phyloP scores from a whole-genome alignment of 2,888 invertebrate genomes.

The Chrysolina americana region DNA sequence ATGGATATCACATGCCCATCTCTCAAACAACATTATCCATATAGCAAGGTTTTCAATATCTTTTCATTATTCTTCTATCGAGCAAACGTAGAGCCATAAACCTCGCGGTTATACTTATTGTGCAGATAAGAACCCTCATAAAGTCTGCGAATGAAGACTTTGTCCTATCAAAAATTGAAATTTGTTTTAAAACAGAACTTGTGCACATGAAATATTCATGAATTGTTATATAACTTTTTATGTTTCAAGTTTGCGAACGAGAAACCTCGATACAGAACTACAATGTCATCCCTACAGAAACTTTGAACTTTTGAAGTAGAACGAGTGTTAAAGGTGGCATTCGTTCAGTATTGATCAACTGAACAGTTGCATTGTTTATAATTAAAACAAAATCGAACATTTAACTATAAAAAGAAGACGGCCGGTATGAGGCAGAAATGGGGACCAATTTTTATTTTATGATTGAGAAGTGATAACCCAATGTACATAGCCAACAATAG shows the following conservation, averaged over 20 bases:
- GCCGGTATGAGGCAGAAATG: no score
- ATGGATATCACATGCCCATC: no score
- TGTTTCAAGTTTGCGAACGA: not conserved
- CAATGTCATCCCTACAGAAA: not conserved
- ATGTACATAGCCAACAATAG: no score
- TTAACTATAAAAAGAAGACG: no score
- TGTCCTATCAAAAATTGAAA: not conserved
- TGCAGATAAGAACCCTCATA: not conserved
- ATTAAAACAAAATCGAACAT: no score
- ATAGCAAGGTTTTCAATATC: not conserved
- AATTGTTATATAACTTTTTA: not conserved
- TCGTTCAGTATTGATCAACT: not conserved
- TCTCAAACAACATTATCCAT: no score
- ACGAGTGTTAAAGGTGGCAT: not conserved
- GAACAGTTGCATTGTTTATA: no score
- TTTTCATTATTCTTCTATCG: not conserved
- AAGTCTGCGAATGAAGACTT: not conserved
- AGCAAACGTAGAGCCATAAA: not conserved
- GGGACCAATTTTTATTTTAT: no score
- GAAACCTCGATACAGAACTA: not conserved
- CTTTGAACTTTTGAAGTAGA: not conserved
- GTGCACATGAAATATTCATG: conserved; percentile 11
- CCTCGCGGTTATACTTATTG: not conserved
- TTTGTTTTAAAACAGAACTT: not conserved
- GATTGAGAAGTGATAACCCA: no score